A percentile compares a stretch with the other conserved stretches of the same genome.
These are phyloP conservation scores for Perithous albicinctus DNA, from an alignment of 2,888 invertebrate genomes.

Conservation along the genomic window DNA sequence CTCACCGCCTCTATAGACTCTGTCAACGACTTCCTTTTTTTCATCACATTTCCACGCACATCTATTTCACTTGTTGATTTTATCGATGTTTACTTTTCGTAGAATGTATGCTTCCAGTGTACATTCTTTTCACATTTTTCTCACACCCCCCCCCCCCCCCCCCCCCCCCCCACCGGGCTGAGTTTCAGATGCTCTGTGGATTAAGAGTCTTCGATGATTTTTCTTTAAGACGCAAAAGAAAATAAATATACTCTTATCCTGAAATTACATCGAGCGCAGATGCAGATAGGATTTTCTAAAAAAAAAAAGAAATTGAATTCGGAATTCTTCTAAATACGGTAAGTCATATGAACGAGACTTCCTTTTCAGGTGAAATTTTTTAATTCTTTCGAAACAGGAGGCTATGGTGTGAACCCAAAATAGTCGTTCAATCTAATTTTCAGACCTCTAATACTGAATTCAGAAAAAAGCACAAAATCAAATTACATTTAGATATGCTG, in stretches of 20 bases:
- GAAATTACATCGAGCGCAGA: conserved; percentile 2
- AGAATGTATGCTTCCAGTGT: conserved; percentile 64
- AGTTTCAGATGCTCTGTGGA: conserved; percentile 6
- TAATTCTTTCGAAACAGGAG: too few relatives aligned
- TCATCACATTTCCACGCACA: conserved; percentile 48
- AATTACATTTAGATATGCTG: too few relatives aligned
- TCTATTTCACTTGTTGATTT: conserved; percentile 78
- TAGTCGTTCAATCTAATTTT: too few relatives aligned
- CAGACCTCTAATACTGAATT: too few relatives aligned
- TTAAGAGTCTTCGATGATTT: conserved; percentile 29
- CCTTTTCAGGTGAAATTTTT: too few relatives aligned
- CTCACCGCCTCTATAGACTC: conserved; percentile 65
- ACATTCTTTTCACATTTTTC: conserved; percentile 54
- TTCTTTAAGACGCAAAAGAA: conserved; percentile 3
- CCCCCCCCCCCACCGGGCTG: not conserved
- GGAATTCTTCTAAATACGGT: not conserved
- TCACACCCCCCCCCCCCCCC: not conserved
- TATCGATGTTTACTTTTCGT: conserved; percentile 80
- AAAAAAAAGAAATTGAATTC: not conserved
- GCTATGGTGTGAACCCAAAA: too few relatives aligned
- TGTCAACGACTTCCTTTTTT: conserved; percentile 42
- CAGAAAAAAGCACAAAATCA: too few relatives aligned
- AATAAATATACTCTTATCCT: conserved; percentile 16
- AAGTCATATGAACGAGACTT: not conserved
- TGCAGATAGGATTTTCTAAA: not conserved